Evolutionary conservation across 2,113 vertebrate genomes (phyloP).

Genomic region (Sula dactylatra): DNA sequence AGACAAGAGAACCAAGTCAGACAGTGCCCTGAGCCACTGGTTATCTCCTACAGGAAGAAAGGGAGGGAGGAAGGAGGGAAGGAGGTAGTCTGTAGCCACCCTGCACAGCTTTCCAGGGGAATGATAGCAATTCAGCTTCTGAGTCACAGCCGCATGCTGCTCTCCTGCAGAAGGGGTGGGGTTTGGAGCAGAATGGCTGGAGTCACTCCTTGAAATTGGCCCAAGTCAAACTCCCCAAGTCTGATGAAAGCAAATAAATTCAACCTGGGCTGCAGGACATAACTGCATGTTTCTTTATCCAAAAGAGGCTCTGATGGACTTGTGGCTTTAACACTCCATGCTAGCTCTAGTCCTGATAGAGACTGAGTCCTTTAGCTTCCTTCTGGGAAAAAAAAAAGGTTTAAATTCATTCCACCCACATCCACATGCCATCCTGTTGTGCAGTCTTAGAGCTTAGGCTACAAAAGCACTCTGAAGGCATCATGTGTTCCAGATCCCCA

Average conservation of each 20-base stretch:
- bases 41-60: background rate
- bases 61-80: background rate
- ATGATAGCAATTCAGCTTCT: background rate
- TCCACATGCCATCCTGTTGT: accelerated
- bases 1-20: background rate
- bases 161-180: background rate
- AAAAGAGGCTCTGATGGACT: background rate
- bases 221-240: background rate
- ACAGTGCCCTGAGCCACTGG: background rate
- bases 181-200: background rate
- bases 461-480: background rate
- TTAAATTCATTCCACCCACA: background rate
- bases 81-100: background rate
- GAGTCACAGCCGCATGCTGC: background rate
- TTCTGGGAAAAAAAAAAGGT: background rate
- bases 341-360: background rate
- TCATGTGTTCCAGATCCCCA: background rate
- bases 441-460: background rate
- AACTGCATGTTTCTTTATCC: background rate
- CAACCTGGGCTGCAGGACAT: background rate
- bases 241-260: background rate
- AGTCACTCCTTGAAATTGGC: background rate
- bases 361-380: background rate
- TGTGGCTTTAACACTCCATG: background rate
- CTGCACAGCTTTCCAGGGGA: background rate